phyloP scores from a whole-genome alignment of 1,140 invertebrate genomes.

The Drosophila ercepeae region DNA sequence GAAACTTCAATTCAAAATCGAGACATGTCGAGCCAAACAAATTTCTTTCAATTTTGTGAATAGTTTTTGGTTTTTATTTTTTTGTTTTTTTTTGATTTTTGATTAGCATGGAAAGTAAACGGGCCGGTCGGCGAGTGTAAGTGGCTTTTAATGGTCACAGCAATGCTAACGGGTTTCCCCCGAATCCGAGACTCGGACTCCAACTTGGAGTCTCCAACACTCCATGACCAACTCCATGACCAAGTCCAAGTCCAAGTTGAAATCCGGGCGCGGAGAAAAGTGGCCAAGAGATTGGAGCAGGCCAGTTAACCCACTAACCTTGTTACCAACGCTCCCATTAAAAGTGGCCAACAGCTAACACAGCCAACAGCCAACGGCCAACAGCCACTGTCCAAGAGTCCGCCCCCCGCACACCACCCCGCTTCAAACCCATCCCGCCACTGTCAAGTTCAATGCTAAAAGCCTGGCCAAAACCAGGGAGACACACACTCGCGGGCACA shows the following conservation, averaged over 20 bases:
- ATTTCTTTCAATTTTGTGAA: slow-evolving; percentile 51
- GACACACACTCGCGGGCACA: slow-evolving; percentile 2
- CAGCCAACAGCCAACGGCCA: too few relatives aligned
- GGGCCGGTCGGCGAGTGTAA: slow-evolving; percentile 39
- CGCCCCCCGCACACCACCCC: neutral
- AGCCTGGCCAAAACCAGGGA: neutral
- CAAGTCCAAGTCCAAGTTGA: neutral
- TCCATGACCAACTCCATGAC: neutral
- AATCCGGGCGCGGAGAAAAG: neutral
- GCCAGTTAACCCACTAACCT: slow-evolving; percentile 78
- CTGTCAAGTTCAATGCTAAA: slow-evolving; percentile 72
- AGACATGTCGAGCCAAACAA: slow-evolving; percentile 47
- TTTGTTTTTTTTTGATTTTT: slow-evolving; percentile 27
- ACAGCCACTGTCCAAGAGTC: slow-evolving; percentile 24
- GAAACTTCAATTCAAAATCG: slow-evolving; percentile 27
- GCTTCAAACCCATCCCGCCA: slow-evolving; percentile 16
- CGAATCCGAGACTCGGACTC: slow-evolving; percentile 23
- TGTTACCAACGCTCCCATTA: slow-evolving; percentile 53
- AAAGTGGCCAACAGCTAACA: slow-evolving; percentile 43
- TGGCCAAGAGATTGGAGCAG: slow-evolving; percentile 16
- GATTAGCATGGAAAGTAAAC: slow-evolving; percentile 65
- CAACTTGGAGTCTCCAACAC: slow-evolving; percentile 6
- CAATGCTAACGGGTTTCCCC: slow-evolving; percentile 45
- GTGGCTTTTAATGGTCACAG: slow-evolving; percentile 62
- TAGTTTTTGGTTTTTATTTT: slow-evolving; percentile 11